Base-by-base conservation (phyloP, 1,140 invertebrate species). In the Drosophila cardini region DNA sequence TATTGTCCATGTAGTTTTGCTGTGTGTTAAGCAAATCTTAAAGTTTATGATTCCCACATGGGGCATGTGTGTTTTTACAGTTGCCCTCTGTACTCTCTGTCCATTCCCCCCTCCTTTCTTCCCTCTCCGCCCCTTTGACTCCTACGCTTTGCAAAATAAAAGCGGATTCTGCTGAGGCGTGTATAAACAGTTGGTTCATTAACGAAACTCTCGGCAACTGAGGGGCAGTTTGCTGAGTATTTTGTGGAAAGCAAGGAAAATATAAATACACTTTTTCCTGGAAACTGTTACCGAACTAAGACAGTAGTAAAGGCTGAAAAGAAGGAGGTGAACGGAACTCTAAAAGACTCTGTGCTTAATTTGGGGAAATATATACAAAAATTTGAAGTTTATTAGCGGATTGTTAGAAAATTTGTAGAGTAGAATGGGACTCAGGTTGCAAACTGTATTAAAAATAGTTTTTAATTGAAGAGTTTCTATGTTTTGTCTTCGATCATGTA, bases 21-120 rank as follows among this genome's bases (percentile, higher is more conserved):
- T 21, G 26, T 53, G 38, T 53, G 56, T 53, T 10, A 32, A 38
- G 26, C 48, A 72, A 68, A 72, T 60, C 46, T 58, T 34, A 26
- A 58, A 67, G 56, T 57, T 48, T 57, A 36, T 55, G 34, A 7
- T 57, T 40, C 45, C 45, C 53, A 57, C 43, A 40, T 55, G 50
- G 40, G 48, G 46, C 65, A 34, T 55, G 42, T 42, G 43, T 53
- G 36, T 26, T 26, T 32, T 11, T 32, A 46, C 11, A 53, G 30
- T 10, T 45, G 4, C 21, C 21, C 21, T 26, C 21, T 26, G 21
- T 26, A 4, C 21, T 5, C 21, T 26, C 4, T 26, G 21, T 26
- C 2, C 21, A 26, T 5, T 0, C 0, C 5, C 21, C 21, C 21
- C 21, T 26, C 21, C 21, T 26, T 3, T 43, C 40, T 43, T n/a